phyloP scores from a whole-genome alignment of 2,113 vertebrate species.

The Cyanoderma ruficeps region DNA sequence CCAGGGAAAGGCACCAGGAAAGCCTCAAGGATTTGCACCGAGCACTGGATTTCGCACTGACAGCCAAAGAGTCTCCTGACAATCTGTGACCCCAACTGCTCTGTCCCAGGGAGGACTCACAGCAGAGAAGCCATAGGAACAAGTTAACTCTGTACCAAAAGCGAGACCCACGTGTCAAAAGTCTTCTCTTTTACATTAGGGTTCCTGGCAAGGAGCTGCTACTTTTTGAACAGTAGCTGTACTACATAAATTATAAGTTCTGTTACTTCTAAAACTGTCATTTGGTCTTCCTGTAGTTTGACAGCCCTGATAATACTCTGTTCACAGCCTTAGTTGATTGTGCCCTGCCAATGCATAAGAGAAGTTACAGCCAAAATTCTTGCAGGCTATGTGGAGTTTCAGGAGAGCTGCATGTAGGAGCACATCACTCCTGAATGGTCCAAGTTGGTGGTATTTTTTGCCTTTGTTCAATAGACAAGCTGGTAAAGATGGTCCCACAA shows the following conservation, averaged over 20 bases:
- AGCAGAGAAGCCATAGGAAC: slow-evolving; percentile 46
- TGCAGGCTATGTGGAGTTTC: neutral
- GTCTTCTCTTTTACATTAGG: rapidly evolving
- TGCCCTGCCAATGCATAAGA: neutral
- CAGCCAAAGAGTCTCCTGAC: slow-evolving; percentile 55
- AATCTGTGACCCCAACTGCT: slow-evolving; percentile 31
- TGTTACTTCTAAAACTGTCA: neutral
- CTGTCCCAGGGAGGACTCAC: neutral
- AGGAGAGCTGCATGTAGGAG: neutral
- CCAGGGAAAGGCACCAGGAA: neutral
- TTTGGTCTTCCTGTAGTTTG: neutral
- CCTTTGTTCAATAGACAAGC: neutral
- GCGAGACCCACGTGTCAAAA: neutral
- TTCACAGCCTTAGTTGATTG: neutral
- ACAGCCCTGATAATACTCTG: neutral
- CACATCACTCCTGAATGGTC: neutral
- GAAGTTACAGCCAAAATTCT: slow-evolving; percentile 20
- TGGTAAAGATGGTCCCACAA: neutral
- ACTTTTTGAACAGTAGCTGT: neutral
- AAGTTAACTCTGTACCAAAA: neutral
- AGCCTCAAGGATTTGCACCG: neutral
- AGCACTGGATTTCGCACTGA: rapidly evolving
- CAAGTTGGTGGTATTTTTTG: neutral
- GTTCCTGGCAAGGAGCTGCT: neutral
- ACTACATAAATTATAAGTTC: neutral